These are phyloP conservation scores for Antitype chi DNA, from an alignment of 2,888 invertebrate genomes.

Conservation along the genomic window DNA sequence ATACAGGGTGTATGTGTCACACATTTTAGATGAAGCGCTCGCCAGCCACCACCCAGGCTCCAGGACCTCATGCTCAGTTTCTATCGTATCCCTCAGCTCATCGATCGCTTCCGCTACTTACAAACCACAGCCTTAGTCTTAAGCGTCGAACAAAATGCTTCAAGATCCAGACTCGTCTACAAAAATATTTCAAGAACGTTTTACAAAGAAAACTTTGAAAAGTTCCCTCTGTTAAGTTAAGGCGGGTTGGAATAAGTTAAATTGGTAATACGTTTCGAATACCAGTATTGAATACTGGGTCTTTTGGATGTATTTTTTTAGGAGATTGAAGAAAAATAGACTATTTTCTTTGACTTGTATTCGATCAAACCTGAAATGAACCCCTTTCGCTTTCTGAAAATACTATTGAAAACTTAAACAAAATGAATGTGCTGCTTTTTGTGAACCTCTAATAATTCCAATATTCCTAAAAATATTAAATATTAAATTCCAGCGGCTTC, in stretches of 20 bases:
- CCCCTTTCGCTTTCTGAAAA: neutral
- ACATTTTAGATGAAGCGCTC: no score
- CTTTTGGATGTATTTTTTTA: conserved; percentile 14
- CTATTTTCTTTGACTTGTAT: neutral
- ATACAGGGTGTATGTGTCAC: no score
- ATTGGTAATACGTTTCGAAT: conserved; percentile 42
- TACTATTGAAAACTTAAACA: no score
- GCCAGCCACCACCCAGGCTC: no score
- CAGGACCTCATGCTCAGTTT: no score
- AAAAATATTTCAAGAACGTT: conserved; percentile 40
- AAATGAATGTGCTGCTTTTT: neutral
- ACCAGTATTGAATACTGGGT: conserved; percentile 9
- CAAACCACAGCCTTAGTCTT: neutral
- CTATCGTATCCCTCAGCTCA: no score
- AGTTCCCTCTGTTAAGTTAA: conserved; percentile 5
- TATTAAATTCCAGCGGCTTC: no score
- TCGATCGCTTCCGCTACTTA: rapidly evolving
- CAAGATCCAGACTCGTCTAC: conserved; percentile 4
- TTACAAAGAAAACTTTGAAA: conserved; percentile 36
- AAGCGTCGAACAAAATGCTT: conserved; percentile 16
- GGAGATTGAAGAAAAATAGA: conserved; percentile 8
- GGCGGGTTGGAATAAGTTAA: conserved; percentile 36
- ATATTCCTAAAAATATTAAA: no score
- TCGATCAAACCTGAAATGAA: neutral
- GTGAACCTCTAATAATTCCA: no score